Base-by-base conservation (phyloP, 2,888 invertebrate genomes). In the Drosophila rellima region DNA sequence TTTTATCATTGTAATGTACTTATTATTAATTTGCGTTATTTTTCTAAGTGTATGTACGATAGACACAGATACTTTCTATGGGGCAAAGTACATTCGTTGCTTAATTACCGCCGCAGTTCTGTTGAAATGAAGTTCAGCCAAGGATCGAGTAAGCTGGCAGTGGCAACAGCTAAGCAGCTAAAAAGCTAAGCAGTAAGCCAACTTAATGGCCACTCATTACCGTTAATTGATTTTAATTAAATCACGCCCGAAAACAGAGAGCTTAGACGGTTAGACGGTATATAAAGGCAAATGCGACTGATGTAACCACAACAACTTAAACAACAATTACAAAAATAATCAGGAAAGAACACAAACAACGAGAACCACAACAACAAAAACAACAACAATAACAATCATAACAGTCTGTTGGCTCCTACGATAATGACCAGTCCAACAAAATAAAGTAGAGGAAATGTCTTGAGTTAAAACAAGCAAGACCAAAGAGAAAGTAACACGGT, bases 161-260 rank as follows among this genome's bases (percentile, higher is more conserved):
- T 20, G 17, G 42, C 52, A 61, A 29, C 35, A 57, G 66, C 61
- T 71, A 61, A 69, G 74, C 51, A 47, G 64, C 20, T 17, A 31
- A 45, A 50, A 13, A 33, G 48, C 67, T 67, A 62, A 61, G 54
- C 75, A 50, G 51, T 88, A 82, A 82, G 86, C 83, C 69, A 63
- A 63, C 87, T 91, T 92, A 92, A 92, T 92, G 90, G 90, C 91
- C 87, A 83, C 92, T 91, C 91, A 91, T 92, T 92, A 91, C 82
- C 85, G 91, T 91, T 92, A 92, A 92, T 92, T 92, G 91, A 92
- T 92, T 92, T 92, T 91, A 92, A 92, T 92, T 92, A 92, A 92
- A 91, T 91, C 91, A 90, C 87, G 82, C 91, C 85, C 85, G 57
- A 73, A 73, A 75, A 78, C 84, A 74, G 67, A n/a, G 71, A 73